Evolutionary conservation across 2,888 invertebrate species (phyloP).

Genomic region (Liposcelis brunnea): DNA sequence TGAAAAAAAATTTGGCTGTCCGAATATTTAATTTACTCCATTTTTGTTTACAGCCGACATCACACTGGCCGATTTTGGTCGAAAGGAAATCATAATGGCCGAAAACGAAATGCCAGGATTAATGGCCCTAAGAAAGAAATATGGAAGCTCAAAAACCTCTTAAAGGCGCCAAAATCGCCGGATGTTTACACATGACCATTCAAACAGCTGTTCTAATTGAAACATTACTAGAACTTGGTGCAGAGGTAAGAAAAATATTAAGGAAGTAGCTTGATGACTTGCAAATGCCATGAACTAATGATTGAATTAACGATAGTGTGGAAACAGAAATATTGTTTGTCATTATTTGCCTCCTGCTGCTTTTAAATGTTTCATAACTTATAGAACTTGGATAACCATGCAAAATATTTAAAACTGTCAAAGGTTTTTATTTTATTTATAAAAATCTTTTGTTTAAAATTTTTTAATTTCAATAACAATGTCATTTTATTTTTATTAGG

Average conservation of each 20-base stretch:
- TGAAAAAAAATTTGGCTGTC: neutral
- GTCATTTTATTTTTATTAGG: constrained; percentile 35
- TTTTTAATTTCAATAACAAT: no score
- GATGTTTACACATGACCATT: constrained; percentile 98
- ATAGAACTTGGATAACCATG: neutral
- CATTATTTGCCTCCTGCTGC: neutral
- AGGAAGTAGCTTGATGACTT: constrained; percentile 1
- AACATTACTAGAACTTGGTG: constrained; percentile 87
- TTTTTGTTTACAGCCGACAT: constrained; percentile 60
- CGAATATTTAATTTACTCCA: constrained; percentile 9
- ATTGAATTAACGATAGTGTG: neutral
- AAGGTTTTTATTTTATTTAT: no score
- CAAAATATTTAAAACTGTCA: no score
- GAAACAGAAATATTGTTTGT: constrained; percentile 3
- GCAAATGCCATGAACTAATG: neutral
- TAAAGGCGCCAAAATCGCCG: constrained; percentile 90
- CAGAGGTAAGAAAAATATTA: constrained; percentile 50
- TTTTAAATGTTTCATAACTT: neutral
- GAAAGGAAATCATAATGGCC: constrained; percentile 89
- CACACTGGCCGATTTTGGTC: constrained; percentile 81
- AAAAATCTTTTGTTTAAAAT: no score
- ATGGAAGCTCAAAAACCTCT: constrained; percentile 72
- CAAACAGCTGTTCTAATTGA: constrained; percentile 99
- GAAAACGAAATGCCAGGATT: constrained; percentile 99
- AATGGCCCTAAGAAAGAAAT: constrained; percentile 84